Conservation (phyloP, 23 tunicate species). For the Styela plicata region DNA sequence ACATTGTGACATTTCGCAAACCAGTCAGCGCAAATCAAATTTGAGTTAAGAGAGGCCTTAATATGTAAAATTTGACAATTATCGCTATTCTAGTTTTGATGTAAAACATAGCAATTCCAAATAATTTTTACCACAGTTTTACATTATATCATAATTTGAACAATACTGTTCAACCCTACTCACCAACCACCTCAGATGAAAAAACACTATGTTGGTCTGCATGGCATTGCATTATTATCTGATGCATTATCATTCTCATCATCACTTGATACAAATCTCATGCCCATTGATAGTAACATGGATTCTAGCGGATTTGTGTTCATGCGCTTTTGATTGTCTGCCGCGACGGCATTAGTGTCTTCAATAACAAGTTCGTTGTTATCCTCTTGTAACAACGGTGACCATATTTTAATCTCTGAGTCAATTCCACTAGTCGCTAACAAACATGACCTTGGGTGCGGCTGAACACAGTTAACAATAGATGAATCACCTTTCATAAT, state of each 20-base stretch:
- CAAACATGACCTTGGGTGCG: conserved; percentile 67
- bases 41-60: no score
- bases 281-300: conserved; percentile 75
- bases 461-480: conserved; percentile 92
- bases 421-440: conserved; percentile 97
- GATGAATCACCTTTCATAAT: conserved; percentile 78
- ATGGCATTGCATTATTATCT: conserved; percentile 28
- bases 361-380: background rate
- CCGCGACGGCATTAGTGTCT: conserved; percentile 36
- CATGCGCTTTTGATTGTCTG: conserved; percentile 71
- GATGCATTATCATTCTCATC: conserved; percentile 25
- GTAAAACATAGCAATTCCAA: no score
- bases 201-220: conserved; percentile 36
- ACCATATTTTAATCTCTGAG: conserved; percentile 68
- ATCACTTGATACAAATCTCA: conserved; percentile 25
- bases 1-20: no score
- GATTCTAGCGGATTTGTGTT: conserved; percentile 64
- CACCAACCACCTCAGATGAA: no score
- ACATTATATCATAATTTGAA: no score
- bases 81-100: no score
- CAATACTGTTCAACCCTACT: no score
- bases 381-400: conserved; percentile 27
- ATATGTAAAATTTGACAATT: no score
- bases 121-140: no score
- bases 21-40: no score